phyloP scores from a whole-genome alignment of 2,797 vertebrate genomes.

The Urophycis tenuis region DNA sequence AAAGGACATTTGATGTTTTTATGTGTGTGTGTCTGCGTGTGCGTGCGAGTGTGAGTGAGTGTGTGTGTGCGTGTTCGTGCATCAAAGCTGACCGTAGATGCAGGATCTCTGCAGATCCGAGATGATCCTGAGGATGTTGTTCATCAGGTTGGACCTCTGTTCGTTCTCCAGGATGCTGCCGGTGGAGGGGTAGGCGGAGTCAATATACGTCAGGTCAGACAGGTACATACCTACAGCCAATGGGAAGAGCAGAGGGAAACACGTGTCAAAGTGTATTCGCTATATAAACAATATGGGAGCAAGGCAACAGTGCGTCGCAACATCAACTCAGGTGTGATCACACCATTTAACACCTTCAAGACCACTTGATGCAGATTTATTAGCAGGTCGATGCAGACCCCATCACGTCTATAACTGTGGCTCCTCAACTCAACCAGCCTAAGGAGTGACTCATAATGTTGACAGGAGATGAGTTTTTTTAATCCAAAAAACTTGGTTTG shows the following conservation, averaged over 20 bases:
- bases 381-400: not conserved
- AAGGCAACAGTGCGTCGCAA: no score
- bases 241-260: slow-evolving; percentile 7
- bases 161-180: slow-evolving; percentile 98
- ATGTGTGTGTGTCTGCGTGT: not conserved
- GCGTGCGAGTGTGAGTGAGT: not conserved
- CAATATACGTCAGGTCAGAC: slow-evolving; percentile 95
- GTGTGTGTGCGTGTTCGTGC: not conserved
- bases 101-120: slow-evolving; percentile 96
- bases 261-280: not conserved
- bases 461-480: not conserved
- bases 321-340: not conserved
- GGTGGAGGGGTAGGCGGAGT: slow-evolving; percentile 96
- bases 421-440: not conserved
- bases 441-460: not conserved
- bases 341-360: not conserved
- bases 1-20: not conserved
- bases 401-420: not conserved
- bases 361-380: not conserved
- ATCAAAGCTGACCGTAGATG: slow-evolving; percentile 81
- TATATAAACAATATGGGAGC: not conserved
- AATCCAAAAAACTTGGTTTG: no score
- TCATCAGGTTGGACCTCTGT: slow-evolving; percentile 96
- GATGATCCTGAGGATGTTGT: slow-evolving; percentile 97
- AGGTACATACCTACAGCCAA: slow-evolving; percentile 88